Evolutionary conservation across 2,113 vertebrate species (phyloP).

Genomic region (Dryoscopus gambensis): DNA sequence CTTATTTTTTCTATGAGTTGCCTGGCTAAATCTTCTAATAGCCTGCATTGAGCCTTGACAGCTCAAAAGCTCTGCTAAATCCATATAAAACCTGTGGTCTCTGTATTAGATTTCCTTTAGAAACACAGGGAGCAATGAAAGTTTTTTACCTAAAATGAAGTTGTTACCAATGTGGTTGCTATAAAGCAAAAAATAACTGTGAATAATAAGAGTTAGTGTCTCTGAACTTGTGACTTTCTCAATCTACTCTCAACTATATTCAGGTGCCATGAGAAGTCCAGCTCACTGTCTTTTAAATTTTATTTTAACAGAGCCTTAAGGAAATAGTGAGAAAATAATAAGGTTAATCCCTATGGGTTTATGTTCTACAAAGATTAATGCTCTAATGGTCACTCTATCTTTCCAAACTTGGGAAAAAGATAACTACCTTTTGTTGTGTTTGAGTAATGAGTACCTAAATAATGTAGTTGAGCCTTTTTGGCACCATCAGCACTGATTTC

Average conservation of each 20-base stretch:
- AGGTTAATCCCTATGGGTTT: neutral
- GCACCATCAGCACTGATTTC: neutral
- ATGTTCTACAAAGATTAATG: neutral
- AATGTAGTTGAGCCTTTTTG: neutral
- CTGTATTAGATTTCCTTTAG: neutral
- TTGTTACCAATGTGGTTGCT: constrained; percentile 20
- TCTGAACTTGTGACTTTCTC: neutral
- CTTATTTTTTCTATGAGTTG: neutral
- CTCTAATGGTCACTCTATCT: neutral
- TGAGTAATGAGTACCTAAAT: neutral
- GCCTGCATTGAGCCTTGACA: neutral
- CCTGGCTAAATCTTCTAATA: neutral
- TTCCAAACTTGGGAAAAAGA: neutral
- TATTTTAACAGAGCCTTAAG: neutral
- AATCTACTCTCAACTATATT: neutral
- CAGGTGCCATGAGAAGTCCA: neutral
- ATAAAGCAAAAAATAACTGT: neutral
- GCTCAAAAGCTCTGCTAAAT: neutral
- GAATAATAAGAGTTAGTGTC: neutral
- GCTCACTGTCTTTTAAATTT: neutral
- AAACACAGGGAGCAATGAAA: neutral
- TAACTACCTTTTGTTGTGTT: neutral
- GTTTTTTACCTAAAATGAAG: constrained; percentile 16
- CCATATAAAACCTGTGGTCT: neutral
- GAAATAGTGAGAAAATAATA: neutral